phyloP scores from a whole-genome alignment of 2,888 invertebrate genomes.

The Drosophila nigricruria region DNA sequence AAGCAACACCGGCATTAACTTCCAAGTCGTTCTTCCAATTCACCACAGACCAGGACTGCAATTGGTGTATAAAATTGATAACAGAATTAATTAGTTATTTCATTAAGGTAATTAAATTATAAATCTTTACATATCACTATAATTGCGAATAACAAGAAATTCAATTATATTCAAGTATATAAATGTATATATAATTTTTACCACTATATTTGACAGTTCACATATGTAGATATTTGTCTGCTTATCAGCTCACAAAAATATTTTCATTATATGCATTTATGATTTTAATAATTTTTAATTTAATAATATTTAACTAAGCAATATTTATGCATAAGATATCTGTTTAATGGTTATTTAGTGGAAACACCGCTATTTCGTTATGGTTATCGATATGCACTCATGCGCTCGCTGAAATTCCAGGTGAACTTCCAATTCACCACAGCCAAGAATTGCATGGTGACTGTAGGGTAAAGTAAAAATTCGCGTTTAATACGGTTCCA shows the following conservation, averaged over 20 bases:
- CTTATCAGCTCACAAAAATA: neutral
- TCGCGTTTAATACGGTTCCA: constrained; percentile 81
- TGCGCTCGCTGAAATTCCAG: constrained; percentile 48
- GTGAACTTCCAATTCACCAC: constrained; percentile 63
- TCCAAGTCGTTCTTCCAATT: constrained; percentile 49
- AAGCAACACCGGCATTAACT: constrained; percentile 43
- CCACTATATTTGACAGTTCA: neutral
- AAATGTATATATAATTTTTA: neutral
- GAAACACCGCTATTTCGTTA: constrained; percentile 12
- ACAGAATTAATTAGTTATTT: neutral
- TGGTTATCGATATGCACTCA: constrained; percentile 43
- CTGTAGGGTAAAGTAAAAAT: constrained; percentile 66
- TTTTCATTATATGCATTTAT: neutral
- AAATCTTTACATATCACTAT: neutral
- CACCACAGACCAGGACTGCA: constrained; percentile 52
- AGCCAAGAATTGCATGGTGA: constrained; percentile 55
- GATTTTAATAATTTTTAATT: too few relatives aligned
- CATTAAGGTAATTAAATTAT: constrained; percentile 1
- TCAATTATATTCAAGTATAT: neutral
- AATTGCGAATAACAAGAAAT: neutral
- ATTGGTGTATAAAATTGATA: neutral
- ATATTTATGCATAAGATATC: too few relatives aligned
- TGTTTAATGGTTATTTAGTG: neutral
- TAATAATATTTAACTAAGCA: too few relatives aligned
- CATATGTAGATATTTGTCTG: neutral